These are phyloP conservation scores for Steinernema scapterisci DNA, from an alignment of 2,888 invertebrate species.

Conservation along the genomic window DNA sequence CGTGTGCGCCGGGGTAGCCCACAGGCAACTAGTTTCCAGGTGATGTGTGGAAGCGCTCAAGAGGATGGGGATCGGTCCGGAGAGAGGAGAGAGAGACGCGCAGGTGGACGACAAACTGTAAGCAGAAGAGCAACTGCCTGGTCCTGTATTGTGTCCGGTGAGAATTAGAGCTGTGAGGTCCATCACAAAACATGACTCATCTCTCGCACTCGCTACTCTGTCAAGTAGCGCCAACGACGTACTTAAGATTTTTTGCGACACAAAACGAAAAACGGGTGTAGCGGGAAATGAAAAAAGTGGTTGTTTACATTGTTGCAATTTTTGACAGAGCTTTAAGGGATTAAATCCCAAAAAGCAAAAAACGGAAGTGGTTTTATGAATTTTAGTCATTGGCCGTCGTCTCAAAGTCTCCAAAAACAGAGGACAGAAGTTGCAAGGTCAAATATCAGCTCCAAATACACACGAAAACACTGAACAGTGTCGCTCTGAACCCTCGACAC, in stretches of 20 bases:
- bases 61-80: neutral
- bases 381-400: too few species aligned
- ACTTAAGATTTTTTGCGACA: neutral
- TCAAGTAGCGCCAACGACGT: constrained; percentile 10
- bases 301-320: neutral
- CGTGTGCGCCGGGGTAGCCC: neutral
- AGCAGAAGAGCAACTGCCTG: neutral
- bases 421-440: too few species aligned
- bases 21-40: constrained; percentile 18
- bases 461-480: too few species aligned
- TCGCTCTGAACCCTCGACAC: too few species aligned
- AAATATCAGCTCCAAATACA: too few species aligned
- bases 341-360: too few species aligned
- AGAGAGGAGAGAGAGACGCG: neutral
- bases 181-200: constrained; percentile 12
- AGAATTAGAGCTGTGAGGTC: neutral
- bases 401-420: too few species aligned
- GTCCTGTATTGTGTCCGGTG: neutral
- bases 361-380: too few species aligned
- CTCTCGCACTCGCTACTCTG: too few species aligned
- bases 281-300: neutral
- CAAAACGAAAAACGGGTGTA: constrained; percentile 1
- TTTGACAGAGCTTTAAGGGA: neutral
- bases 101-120: constrained; percentile 1
- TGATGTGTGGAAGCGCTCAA: constrained; percentile 27